Conservation (phyloP, 2,113 vertebrate genomes). For the Tychaedon coryphoeus region DNA sequence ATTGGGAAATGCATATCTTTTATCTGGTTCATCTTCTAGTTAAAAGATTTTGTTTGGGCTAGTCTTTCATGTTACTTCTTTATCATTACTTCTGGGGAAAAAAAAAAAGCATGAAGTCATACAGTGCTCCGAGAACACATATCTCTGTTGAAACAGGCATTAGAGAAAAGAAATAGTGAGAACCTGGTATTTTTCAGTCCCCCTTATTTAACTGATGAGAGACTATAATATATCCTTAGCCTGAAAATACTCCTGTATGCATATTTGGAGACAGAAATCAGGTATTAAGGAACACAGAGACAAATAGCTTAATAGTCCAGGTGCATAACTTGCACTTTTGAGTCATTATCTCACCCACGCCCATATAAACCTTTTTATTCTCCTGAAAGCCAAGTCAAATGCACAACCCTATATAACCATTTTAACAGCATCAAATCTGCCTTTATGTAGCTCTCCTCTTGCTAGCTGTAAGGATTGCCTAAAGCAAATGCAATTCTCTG, state of each 20-base stretch:
- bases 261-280: conserved; percentile 12
- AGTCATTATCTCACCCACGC: background rate
- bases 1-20: conserved; percentile 13
- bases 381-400: background rate
- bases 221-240: background rate
- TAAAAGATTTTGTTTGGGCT: conserved; percentile 26
- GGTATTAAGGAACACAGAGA: background rate
- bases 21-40: conserved; percentile 46
- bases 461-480: background rate
- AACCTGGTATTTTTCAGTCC: conserved; percentile 56
- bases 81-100: conserved; percentile 10
- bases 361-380: background rate
- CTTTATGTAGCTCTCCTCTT: background rate
- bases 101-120: conserved; percentile 42
- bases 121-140: conserved; percentile 2
- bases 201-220: background rate
- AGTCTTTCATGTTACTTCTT: conserved; percentile 45
- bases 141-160: conserved; percentile 47
- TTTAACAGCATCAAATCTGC: background rate
- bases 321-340: background rate
- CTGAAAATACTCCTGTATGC: background rate
- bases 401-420: background rate
- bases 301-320: background rate
- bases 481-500: background rate
- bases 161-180: conserved; percentile 12